phyloP scores from a whole-genome alignment of 2,888 invertebrate species.

The Hartigia nigra region DNA sequence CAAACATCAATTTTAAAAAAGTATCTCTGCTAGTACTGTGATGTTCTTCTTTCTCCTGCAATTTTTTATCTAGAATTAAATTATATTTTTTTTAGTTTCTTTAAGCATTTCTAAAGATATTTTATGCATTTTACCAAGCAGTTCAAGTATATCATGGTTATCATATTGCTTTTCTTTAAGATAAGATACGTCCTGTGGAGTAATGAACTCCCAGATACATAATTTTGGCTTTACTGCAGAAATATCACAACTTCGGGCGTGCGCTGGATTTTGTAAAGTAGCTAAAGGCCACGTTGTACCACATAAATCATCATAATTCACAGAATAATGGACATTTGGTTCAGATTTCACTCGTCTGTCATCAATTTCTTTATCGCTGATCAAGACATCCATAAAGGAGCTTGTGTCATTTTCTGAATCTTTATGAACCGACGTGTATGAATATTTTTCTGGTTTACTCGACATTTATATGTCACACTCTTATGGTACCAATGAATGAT shows the following conservation, averaged over 20 bases:
- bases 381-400: neutral
- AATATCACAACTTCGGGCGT: neutral
- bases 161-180: slow-evolving; percentile 42
- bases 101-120: slow-evolving; percentile 18
- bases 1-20: slow-evolving; percentile 45
- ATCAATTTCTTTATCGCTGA: neutral
- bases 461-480: neutral
- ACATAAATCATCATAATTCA: slow-evolving; percentile 50
- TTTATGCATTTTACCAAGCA: slow-evolving; percentile 44
- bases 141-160: slow-evolving; percentile 34
- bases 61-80: slow-evolving; percentile 34
- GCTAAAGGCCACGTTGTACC: slow-evolving; percentile 41
- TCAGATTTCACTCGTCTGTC: slow-evolving; percentile 26
- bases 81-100: slow-evolving; percentile 14
- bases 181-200: slow-evolving; percentile 36
- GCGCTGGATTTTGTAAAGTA: slow-evolving; percentile 18
- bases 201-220: slow-evolving; percentile 48
- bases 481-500: neutral
- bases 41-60: slow-evolving; percentile 31
- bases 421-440: neutral
- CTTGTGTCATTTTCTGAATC: neutral
- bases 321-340: slow-evolving; percentile 37
- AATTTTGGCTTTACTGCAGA: slow-evolving; percentile 31
- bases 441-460: neutral
- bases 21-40: slow-evolving; percentile 30